These are phyloP conservation scores for Prunella fulvescens DNA, from an alignment of 2,113 vertebrate species.

Conservation along the genomic window DNA sequence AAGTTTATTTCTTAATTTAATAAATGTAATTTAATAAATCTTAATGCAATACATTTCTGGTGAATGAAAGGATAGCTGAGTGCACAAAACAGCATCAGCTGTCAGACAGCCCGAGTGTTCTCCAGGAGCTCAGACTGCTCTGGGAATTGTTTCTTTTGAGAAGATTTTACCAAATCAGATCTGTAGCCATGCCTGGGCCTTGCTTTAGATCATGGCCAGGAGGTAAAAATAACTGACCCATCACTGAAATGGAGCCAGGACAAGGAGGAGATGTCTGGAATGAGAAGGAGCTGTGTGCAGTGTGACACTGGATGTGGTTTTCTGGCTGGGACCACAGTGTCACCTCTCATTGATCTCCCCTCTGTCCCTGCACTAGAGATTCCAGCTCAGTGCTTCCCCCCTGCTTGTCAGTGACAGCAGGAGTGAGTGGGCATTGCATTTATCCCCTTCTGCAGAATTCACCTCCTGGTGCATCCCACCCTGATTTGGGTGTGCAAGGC, in stretches of 20 bases:
- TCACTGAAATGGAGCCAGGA: background rate
- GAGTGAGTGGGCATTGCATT: background rate
- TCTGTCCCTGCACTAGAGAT: background rate
- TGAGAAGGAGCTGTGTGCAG: background rate
- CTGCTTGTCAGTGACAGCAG: background rate
- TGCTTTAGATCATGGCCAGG: background rate
- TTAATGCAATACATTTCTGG: slow-evolving; percentile 34
- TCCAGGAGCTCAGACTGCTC: background rate
- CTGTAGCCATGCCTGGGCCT: background rate
- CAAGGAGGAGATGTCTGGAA: background rate
- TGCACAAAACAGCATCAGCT: slow-evolving; percentile 56
- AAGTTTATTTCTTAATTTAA: slow-evolving; percentile 62
- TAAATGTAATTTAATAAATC: slow-evolving; percentile 64
- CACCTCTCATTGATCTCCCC: background rate
- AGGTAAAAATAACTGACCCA: background rate
- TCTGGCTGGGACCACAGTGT: background rate
- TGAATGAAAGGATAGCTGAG: slow-evolving; percentile 28
- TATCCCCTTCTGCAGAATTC: background rate
- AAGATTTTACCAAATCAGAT: background rate
- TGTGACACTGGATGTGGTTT: background rate
- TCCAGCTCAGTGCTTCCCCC: background rate
- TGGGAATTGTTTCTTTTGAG: background rate
- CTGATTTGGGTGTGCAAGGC: background rate
- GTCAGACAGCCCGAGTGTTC: background rate
- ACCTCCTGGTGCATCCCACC: background rate